Evolutionary conservation across 2,113 vertebrate species (phyloP).

Genomic region (Psephotus haematonotus): DNA sequence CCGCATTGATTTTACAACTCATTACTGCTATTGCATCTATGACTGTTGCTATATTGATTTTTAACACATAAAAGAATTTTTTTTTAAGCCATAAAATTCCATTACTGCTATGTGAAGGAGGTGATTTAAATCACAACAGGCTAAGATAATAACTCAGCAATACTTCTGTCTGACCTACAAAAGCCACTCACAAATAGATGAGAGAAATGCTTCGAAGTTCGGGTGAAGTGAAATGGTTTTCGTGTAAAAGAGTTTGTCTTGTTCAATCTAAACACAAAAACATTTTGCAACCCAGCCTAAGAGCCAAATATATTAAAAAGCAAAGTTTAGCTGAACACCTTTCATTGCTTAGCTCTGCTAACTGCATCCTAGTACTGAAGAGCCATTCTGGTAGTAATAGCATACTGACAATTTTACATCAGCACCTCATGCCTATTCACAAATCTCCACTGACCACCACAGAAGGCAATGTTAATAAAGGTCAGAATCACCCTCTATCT

Average conservation of each 20-base stretch:
- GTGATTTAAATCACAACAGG: background rate
- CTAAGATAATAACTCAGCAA: background rate
- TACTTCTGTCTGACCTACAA: slow-evolving; percentile 30
- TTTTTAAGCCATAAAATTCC: background rate
- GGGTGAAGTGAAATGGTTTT: slow-evolving; percentile 14
- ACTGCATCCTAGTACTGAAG: background rate
- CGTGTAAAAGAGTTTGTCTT: background rate
- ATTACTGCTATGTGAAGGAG: background rate
- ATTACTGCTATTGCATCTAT: background rate
- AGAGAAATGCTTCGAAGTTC: slow-evolving; percentile 28
- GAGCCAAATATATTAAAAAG: slow-evolving; percentile 30
- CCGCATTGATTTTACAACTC: background rate
- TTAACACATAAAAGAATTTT: background rate
- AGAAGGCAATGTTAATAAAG: slow-evolving; percentile 15
- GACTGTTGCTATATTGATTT: background rate
- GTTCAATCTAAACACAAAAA: background rate
- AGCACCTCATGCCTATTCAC: background rate
- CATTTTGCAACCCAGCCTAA: background rate
- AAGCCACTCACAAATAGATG: background rate
- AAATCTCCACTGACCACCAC: slow-evolving; percentile 10
- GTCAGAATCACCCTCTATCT: slow-evolving; percentile 18
- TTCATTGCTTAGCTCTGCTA: slow-evolving; percentile 10
- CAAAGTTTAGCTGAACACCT: slow-evolving; percentile 25
- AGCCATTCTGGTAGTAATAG: background rate
- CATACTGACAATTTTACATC: slow-evolving; percentile 9